A percentile compares a stretch with the other conserved stretches of the same genome.
Conservation (phyloP, 2,113 vertebrate genomes). For the Phylloscopus whistleri region DNA sequence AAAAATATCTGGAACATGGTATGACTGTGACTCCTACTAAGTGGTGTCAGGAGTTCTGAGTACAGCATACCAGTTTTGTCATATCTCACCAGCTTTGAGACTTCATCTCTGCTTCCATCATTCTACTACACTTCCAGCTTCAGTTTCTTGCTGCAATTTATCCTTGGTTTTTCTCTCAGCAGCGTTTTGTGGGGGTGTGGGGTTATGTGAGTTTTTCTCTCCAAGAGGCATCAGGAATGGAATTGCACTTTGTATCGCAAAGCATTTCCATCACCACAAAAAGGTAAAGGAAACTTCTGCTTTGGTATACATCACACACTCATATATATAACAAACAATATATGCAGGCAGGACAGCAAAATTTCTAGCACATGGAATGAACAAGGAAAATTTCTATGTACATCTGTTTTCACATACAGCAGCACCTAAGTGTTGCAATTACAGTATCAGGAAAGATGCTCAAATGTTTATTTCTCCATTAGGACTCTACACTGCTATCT, state of each 20-base stretch:
- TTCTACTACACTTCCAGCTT: background rate
- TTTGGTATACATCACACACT: background rate
- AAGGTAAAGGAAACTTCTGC: background rate
- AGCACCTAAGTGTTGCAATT: constrained; percentile 46
- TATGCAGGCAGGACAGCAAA: background rate
- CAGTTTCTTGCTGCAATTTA: background rate
- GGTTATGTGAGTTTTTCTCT: background rate
- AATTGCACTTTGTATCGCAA: background rate
- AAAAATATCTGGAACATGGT: background rate
- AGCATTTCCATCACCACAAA: background rate
- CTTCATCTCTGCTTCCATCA: background rate
- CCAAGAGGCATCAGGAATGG: background rate
- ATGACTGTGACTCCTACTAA: background rate
- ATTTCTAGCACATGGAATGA: constrained; percentile 1
- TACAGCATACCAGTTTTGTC: background rate
- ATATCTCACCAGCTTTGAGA: background rate
- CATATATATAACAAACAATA: background rate
- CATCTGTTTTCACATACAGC: constrained; percentile 44
- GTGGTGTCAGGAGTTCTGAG: background rate
- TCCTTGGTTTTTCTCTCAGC: background rate
- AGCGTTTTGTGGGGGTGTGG: background rate
- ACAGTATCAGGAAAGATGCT: constrained; percentile 13
- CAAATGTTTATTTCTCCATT: constrained; percentile 60
- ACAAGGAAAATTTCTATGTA: constrained; percentile 8
- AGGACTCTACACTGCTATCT: constrained; percentile 38